phyloP scores from a whole-genome alignment of 1,140 invertebrate genomes.

The Solenopsis fugax region DNA sequence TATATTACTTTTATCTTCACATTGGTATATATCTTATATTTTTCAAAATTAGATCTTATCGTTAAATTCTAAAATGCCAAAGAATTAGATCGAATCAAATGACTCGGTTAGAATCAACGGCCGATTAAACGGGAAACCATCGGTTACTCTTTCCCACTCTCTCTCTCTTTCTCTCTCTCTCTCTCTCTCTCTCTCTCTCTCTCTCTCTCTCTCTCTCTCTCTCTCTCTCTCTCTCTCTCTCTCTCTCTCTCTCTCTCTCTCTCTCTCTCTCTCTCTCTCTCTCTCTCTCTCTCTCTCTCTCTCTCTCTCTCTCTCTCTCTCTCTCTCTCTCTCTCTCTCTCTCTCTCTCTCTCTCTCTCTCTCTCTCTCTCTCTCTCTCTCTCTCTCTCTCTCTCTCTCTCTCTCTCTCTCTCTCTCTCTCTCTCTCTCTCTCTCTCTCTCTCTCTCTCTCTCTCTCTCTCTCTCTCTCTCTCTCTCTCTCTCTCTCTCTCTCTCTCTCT shows the following conservation, averaged over 20 bases:
- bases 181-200: conserved; percentile 6
- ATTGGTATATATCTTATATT: not conserved
- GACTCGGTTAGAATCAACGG: conserved; percentile 37
- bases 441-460: not conserved
- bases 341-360: conserved; percentile 6
- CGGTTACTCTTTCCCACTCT: conserved; percentile 25
- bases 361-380: conserved; percentile 19
- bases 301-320: conserved; percentile 38
- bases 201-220: conserved; percentile 6
- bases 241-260: conserved; percentile 40
- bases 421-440: conserved; percentile 5
- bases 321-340: conserved; percentile 36
- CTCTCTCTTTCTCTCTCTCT: not conserved
- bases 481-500: conserved; percentile 15
- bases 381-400: conserved; percentile 39
- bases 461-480: not conserved
- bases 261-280: conserved; percentile 6
- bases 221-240: conserved; percentile 39
- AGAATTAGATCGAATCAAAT: conserved; percentile 34
- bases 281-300: conserved; percentile 1
- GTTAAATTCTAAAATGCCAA: not conserved
- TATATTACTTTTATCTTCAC: not conserved
- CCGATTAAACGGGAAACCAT: conserved; percentile 56
- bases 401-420: conserved; percentile 20
- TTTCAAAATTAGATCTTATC: not conserved